Conservation (phyloP, 2,797 vertebrate species). For the Sebastes vulpes region DNA sequence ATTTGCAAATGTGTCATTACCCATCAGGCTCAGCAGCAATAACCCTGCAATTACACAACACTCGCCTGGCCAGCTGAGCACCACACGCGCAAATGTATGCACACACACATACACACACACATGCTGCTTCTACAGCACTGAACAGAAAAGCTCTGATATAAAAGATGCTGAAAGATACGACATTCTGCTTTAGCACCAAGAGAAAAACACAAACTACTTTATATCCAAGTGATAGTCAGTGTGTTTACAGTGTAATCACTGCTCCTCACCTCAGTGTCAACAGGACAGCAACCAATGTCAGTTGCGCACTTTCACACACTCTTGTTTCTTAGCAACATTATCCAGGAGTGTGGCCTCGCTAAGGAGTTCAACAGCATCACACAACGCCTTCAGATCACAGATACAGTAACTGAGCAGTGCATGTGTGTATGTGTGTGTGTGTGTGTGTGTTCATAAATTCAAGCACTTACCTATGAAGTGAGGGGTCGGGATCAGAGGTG, state of each 20-base stretch:
- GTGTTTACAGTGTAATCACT: conserved; percentile 61
- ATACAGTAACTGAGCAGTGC: conserved; percentile 44
- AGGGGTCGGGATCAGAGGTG: conserved; percentile 26
- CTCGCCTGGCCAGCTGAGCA: conserved; percentile 88
- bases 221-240: conserved; percentile 11
- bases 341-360: conserved; percentile 51
- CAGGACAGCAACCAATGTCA: conserved; percentile 67
- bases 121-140: background rate
- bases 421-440: conserved; percentile 6
- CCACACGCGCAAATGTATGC: conserved; percentile 59
- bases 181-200: background rate
- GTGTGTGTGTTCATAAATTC: conserved; percentile 15
- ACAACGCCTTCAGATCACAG: conserved; percentile 46
- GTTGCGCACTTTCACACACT: conserved; percentile 65
- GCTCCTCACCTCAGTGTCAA: conserved; percentile 66
- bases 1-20: conserved; percentile 99
- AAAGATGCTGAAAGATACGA: conserved; percentile 15
- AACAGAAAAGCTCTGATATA: conserved; percentile 14
- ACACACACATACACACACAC: conserved; percentile 15
- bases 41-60: conserved; percentile 97
- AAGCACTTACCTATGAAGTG: conserved; percentile 69
- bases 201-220: conserved; percentile 8
- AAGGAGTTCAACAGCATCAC: conserved; percentile 34
- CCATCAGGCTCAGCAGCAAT: conserved; percentile 95
- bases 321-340: conserved; percentile 77